Percentiles rank a stretch among this genome's conserved stretches.
Evolutionary conservation across 2,888 invertebrate genomes (phyloP).

Genomic region (Malacosoma neustria): DNA sequence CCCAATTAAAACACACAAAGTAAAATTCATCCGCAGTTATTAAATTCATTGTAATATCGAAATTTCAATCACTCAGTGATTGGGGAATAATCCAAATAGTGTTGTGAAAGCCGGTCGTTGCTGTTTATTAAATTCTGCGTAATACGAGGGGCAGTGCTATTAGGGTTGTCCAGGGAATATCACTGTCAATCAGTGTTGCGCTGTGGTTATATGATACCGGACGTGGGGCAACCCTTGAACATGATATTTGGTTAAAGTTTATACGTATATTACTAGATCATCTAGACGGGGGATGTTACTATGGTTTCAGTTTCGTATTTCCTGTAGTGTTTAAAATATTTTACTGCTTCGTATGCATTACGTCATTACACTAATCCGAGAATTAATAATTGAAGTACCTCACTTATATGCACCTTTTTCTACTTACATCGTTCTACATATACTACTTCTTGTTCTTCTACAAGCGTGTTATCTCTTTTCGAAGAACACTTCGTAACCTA

Average conservation of each 20-base stretch:
- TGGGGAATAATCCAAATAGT: constrained; percentile 38
- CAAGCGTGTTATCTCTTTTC: no score
- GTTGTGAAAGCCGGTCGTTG: constrained; percentile 33
- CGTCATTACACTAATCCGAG: no score
- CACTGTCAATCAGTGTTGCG: constrained; percentile 50
- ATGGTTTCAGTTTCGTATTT: neutral
- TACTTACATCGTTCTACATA: no score
- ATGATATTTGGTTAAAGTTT: constrained; percentile 1
- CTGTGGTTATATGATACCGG: constrained; percentile 42
- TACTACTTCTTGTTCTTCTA: no score
- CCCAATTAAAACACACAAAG: no score
- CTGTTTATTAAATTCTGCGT: constrained; percentile 59
- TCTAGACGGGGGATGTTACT: neutral
- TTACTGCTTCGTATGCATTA: no score
- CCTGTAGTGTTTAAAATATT: no score
- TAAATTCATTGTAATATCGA: constrained; percentile 26
- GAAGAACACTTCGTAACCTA: no score
- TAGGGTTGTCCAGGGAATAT: constrained; percentile 53
- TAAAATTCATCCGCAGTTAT: constrained; percentile 1
- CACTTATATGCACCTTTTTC: no score
- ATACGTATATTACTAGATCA: neutral
- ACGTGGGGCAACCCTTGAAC: constrained; percentile 20
- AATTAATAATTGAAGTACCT: no score
- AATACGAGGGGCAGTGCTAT: constrained; percentile 48
- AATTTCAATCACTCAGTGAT: constrained; percentile 43